Evolutionary conservation across 2,113 vertebrate genomes (phyloP).

Genomic region (Mesoclemmys tuberculata): DNA sequence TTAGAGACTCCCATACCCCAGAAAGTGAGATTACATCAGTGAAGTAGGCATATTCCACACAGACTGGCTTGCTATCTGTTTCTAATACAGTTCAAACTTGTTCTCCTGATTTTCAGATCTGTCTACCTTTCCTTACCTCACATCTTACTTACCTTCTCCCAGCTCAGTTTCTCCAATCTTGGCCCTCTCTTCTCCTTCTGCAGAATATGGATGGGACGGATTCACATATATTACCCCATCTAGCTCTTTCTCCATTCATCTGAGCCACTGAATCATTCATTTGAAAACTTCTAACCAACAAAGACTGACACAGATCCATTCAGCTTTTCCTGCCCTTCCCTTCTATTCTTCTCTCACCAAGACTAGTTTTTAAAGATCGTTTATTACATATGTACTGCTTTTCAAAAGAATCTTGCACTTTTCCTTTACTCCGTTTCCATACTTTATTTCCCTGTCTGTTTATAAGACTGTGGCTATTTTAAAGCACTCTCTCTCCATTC

Average conservation of each 20-base stretch:
- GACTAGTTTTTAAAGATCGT: background rate
- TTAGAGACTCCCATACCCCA: background rate
- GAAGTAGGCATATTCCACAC: background rate
- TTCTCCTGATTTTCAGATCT: background rate
- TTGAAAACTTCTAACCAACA: background rate
- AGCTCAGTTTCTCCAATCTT: background rate
- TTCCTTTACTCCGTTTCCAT: background rate
- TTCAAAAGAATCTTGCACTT: background rate
- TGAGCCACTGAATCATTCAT: background rate
- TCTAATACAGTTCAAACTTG: background rate
- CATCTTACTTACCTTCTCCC: background rate
- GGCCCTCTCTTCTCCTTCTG: background rate
- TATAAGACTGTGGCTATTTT: background rate
- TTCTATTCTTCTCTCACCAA: background rate
- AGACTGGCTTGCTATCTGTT: background rate
- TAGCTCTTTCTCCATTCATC: fast-evolving
- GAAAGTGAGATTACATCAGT: background rate
- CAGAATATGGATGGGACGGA: background rate
- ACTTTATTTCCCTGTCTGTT: background rate
- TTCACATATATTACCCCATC: background rate
- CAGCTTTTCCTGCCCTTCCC: background rate
- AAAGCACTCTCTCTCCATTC: background rate
- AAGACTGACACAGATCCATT: background rate
- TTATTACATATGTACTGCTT: background rate
- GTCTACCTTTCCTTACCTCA: background rate